Conservation (phyloP, 2,888 invertebrate genomes). For the Leptopterna dolabrata region DNA sequence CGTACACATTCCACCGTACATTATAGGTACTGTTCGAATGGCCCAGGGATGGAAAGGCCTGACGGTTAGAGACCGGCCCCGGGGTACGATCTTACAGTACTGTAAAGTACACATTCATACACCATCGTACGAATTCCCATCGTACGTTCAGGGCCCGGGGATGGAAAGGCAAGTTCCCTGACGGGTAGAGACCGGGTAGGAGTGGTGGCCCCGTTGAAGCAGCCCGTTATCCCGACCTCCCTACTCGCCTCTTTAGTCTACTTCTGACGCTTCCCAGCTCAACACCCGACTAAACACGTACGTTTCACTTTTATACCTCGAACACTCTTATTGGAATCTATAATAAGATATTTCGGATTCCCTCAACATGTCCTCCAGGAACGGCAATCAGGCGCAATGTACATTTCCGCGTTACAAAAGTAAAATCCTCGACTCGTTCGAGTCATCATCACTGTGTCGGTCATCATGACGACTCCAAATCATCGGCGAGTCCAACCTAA, state of each 20-base stretch:
- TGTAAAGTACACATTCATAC: too few relatives aligned
- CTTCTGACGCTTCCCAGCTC: constrained; percentile 30
- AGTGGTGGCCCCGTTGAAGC: constrained; percentile 25
- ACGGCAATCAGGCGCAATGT: not conserved
- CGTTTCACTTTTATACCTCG: constrained; percentile 19
- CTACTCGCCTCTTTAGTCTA: constrained; percentile 27
- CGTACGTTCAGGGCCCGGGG: too few relatives aligned
- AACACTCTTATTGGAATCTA: not conserved
- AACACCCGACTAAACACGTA: not conserved
- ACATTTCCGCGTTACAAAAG: too few relatives aligned
- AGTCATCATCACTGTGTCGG: not conserved
- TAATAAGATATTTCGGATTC: not conserved
- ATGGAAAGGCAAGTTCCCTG: constrained; percentile 1
- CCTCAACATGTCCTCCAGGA: not conserved
- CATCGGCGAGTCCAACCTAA: not conserved
- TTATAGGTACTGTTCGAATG: too few relatives aligned
- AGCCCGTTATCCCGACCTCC: constrained; percentile 30
- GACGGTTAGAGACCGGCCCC: not conserved
- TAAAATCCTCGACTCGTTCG: not conserved
- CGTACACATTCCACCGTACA: too few relatives aligned
- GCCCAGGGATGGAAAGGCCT: too few relatives aligned
- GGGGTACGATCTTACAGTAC: not conserved
- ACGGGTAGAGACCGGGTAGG: not conserved
- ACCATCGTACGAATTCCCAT: too few relatives aligned
- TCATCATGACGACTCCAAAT: not conserved